Base-by-base conservation (phyloP, 2,113 vertebrate genomes). In the Pomatostomus ruficeps region DNA sequence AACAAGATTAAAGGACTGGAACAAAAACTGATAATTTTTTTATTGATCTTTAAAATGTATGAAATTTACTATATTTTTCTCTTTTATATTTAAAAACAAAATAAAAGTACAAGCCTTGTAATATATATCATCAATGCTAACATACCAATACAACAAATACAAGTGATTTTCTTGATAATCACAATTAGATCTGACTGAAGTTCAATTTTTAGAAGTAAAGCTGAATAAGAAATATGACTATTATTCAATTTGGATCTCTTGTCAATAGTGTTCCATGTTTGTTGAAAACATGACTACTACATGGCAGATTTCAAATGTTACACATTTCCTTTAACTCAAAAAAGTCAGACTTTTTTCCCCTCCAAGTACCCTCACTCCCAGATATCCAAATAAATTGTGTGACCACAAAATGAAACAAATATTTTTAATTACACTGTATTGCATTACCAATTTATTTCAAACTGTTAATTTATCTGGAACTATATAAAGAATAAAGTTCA, bases 361-460 rank as follows among this genome's bases (percentile, higher is more conserved):
- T 59, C 4, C 40, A 63, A 31, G 12, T 3, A 9, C 1, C 26
- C 22, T 42, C 0, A 0, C 6, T 26, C 40, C 16, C 22, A 54
- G 15, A 42, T 70, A 65, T 2, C 43, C 18, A 76, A 51, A 71
- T 36, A 73, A 85, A 63, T 20, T 63, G 5, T 36, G 7, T 26
- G 33, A 77, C 24, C 29, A 68, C 17, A 55, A 68, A 88, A 59
- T 29, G 3, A 59, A 85, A 55, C 8, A 91, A 72, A 3, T 22
- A 35, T 15, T 25, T 42, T 33, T 3, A 40, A 63, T 81, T 59
- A 33, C 40, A 43, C 7, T 73, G 24, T 67, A 76, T 13, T 54
- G 14, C 23, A 82, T 24, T 49, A 54, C 12, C 7, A 35, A 70
- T 15, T 18, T 35, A 49, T 59, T 77, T 91, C 23, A 70, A 82